Evolutionary conservation across 1,140 invertebrate species (phyloP).

Genomic region (Brachionus plicatilis): DNA sequence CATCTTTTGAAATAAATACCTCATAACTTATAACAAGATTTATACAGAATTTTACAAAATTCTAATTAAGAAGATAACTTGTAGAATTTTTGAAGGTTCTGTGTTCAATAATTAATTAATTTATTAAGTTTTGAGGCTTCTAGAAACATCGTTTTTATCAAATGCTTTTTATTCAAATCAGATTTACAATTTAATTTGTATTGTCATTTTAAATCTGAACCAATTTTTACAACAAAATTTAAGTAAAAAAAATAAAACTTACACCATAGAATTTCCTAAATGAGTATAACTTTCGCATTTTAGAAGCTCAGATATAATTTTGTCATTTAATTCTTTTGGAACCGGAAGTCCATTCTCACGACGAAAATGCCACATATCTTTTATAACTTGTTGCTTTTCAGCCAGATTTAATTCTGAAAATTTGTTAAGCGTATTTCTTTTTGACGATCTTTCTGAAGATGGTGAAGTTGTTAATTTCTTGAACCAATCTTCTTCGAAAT

Average conservation of each 20-base stretch:
- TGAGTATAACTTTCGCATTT: constrained; percentile 31
- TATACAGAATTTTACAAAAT: too few relatives aligned
- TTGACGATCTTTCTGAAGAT: neutral
- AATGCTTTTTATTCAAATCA: too few relatives aligned
- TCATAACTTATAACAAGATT: too few relatives aligned
- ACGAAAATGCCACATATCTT: neutral
- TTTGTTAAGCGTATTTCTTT: neutral
- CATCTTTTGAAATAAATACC: too few relatives aligned
- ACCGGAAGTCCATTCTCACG: neutral
- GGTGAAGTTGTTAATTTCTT: constrained; percentile 3
- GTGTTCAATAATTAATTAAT: too few relatives aligned
- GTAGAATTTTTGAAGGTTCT: too few relatives aligned
- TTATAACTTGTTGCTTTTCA: neutral
- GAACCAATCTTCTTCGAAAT: constrained; percentile 1
- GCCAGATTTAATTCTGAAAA: neutral
- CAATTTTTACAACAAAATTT: too few relatives aligned
- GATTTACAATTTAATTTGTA: too few relatives aligned
- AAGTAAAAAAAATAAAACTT: neutral
- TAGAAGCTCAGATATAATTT: neutral
- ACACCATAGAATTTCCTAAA: constrained; percentile 26
- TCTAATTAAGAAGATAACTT: too few relatives aligned
- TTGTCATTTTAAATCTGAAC: too few relatives aligned
- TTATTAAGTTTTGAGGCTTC: too few relatives aligned
- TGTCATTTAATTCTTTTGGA: neutral
- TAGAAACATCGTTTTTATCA: too few relatives aligned